Evolutionary conservation across 92 coral and sea anemone genomes (phyloP).

Genomic region (Virgularia gustaviana): DNA sequence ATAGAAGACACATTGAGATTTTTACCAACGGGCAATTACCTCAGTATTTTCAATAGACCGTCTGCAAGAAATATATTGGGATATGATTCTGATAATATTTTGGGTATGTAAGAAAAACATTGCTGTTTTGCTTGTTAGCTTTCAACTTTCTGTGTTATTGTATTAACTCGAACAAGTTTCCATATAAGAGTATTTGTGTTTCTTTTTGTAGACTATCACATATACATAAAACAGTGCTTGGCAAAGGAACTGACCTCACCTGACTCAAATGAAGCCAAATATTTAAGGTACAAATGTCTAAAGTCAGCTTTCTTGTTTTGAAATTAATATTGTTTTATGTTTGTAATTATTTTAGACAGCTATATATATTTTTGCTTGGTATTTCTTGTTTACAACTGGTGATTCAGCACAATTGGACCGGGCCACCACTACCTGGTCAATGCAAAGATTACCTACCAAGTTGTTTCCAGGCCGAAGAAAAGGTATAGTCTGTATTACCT

Average conservation of each 20-base stretch:
- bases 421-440: conserved; percentile 54
- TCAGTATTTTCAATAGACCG: background rate
- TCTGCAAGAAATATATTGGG: conserved; percentile 9
- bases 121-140: background rate
- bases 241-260: conserved; percentile 12
- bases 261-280: background rate
- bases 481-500: conserved; percentile 27
- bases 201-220: conserved; percentile 1
- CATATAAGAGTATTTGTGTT: too few relatives aligned
- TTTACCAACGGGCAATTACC: conserved; percentile 16
- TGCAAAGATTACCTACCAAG: conserved; percentile 34
- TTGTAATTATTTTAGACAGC: conserved; percentile 61
- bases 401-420: conserved; percentile 88
- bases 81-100: background rate
- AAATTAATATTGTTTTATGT: too few relatives aligned
- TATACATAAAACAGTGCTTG: conserved; percentile 3
- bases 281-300: conserved; percentile 2
- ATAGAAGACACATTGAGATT: too few relatives aligned
- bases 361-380: conserved; percentile 56
- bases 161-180: background rate
- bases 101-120: background rate
- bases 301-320: background rate
- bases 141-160: background rate
- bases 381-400: conserved; percentile 73
- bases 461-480: conserved; percentile 17